Percentiles rank a stretch among this genome's conserved stretches.
Evolutionary conservation across 2,888 invertebrate species (phyloP).

Genomic region (Yponomeuta malinellus): DNA sequence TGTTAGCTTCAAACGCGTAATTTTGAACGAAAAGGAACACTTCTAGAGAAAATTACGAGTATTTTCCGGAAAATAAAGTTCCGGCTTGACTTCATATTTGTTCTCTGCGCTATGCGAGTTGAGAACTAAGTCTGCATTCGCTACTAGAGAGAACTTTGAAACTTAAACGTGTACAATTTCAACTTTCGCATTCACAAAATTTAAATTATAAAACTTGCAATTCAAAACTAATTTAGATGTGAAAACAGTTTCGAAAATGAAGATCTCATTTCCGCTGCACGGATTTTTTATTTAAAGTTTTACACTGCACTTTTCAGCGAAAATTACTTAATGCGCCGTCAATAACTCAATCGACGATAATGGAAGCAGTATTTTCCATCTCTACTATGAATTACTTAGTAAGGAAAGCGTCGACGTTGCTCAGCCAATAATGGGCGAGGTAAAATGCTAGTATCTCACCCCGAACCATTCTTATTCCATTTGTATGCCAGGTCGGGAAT

Average conservation of each 20-base stretch:
- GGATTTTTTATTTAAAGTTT: no score
- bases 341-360: not conserved
- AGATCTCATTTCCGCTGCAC: not conserved
- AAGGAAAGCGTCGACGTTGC: constrained; percentile 3
- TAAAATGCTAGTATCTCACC: constrained; percentile 38
- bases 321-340: not conserved
- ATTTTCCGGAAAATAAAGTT: not conserved
- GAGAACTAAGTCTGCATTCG: constrained; percentile 20
- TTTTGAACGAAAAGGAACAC: not conserved
- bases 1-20: not conserved
- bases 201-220: constrained; percentile 19
- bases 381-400: constrained; percentile 15
- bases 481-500: not conserved
- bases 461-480: constrained; percentile 32
- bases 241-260: not conserved
- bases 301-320: no score
- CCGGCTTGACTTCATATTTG: constrained; percentile 3
- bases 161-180: constrained; percentile 38
- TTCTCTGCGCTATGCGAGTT: not conserved
- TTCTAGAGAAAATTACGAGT: not conserved
- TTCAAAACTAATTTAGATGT: constrained; percentile 7
- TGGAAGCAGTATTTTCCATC: constrained; percentile 4
- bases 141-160: constrained; percentile 29
- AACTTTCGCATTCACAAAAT: constrained; percentile 34
- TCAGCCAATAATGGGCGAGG: constrained; percentile 34